Percentiles rank a stretch among this genome's conserved stretches.
Evolutionary conservation across 2,888 invertebrate species (phyloP).

Genomic region (Andrena camellia): DNA sequence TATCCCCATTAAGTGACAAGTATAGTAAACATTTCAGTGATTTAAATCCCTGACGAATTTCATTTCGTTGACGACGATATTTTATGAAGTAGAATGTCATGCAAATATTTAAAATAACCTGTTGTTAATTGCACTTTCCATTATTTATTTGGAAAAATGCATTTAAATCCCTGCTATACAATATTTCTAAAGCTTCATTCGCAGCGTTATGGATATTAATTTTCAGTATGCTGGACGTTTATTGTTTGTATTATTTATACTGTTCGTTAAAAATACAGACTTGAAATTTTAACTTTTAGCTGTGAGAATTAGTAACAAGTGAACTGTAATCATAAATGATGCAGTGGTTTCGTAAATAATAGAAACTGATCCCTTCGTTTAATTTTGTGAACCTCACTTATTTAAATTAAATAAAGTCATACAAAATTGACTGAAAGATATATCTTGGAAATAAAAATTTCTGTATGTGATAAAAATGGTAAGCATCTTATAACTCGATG

Average conservation of each 20-base stretch:
- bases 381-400: no score
- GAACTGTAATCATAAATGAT: neutral
- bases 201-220: conserved; percentile 5
- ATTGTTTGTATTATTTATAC: neutral
- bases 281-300: conserved; percentile 12
- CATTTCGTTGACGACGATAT: neutral
- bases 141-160: neutral
- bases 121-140: no score
- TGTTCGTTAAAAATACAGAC: neutral
- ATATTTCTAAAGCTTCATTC: neutral
- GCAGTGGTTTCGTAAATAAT: no score
- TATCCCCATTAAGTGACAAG: conserved; percentile 34
- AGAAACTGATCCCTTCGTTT: neutral
- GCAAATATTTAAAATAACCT: no score
- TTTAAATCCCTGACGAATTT: neutral
- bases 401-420: no score
- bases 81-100: neutral
- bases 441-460: neutral
- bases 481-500: neutral
- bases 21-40: conserved; percentile 20
- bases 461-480: neutral
- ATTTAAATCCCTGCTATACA: neutral
- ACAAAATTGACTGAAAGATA: neutral
- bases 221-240: neutral
- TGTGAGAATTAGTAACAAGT: neutral